Evolutionary conservation across 2,113 vertebrate genomes (phyloP), one percentile per base, ranked within the genome.

Genomic region (Megaceryle torquata): DNA sequence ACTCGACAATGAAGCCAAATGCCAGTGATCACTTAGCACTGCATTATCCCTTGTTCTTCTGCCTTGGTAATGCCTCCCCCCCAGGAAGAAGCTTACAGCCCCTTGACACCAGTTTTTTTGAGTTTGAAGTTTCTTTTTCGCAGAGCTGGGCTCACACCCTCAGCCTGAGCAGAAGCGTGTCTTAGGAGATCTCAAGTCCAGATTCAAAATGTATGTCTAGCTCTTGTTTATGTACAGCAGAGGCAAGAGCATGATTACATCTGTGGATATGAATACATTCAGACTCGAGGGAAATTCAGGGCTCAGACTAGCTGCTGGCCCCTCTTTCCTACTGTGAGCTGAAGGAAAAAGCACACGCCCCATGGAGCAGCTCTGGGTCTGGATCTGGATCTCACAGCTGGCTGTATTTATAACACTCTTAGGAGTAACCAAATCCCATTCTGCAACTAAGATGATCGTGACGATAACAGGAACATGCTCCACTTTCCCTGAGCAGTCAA

Each of bases 11-110:
- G 64, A 29, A 61, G n/a, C 39, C 46, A 43, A 46, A 63, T 0
- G 0, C n/a, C 70, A 51, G n/a, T 1, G 1, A 56, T 33, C 0
- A 0, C 68, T 91, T 61, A 82, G 44, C 37, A 11, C 19, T 53
- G 24, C 13, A 11, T 33, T 46, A 28, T 9, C 37, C 31, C 70
- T 64, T 31, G 2, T 46, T 59, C 29, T 86, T 71, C 8, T 9
- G 41, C 31, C 46, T 65, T 5, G 1, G 7, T 13, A 9, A 59
- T 0, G 1, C 5, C 44, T 81, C 24, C 16, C 12, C 9, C 2
- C 13, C 15, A 22, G 39, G n/a, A 77, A 12, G 6, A 77, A 85
- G 33, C 48, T 25, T 86, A 35, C 33, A 72, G 53, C 4, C 12
- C 28, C 33, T 65, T 7, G 13, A 28, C 5, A 5, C 26, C 46